These are phyloP conservation scores for Mechanitis messenoides DNA, from an alignment of 2,888 invertebrate genomes.

Conservation along the genomic window DNA sequence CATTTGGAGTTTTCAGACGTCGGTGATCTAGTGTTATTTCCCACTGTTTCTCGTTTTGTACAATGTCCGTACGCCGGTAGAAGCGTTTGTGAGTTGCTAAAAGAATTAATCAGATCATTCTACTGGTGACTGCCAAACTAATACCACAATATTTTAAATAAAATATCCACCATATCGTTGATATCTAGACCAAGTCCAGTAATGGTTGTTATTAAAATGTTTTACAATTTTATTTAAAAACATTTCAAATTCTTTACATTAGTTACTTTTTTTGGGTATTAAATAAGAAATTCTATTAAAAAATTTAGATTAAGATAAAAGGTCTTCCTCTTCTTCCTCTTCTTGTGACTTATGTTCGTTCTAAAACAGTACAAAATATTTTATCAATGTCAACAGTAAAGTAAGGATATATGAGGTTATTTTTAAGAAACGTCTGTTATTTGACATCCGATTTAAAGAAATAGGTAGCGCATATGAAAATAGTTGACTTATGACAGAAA, in stretches of 20 bases:
- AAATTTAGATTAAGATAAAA: no score
- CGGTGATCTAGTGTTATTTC: conserved; percentile 93
- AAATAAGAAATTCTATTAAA: no score
- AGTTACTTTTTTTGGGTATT: no score
- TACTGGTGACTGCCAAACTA: not conserved
- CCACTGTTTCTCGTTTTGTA: conserved; percentile 82
- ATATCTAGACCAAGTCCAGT: conserved; percentile 2
- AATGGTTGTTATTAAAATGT: not conserved
- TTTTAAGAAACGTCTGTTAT: no score
- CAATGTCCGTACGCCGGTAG: conserved; percentile 83
- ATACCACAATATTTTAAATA: not conserved
- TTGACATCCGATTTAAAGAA: no score
- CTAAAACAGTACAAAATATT: no score
- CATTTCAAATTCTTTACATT: not conserved
- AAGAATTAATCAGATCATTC: conserved; percentile 26
- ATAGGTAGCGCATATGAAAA: no score
- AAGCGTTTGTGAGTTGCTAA: conserved; percentile 80
- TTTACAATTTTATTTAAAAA: not conserved
- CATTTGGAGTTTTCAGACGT: conserved; percentile 93
- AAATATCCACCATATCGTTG: not conserved
- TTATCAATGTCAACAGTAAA: no score
- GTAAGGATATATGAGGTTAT: no score
- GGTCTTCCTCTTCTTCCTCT: no score
- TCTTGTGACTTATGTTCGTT: no score
- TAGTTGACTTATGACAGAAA: no score